A percentile compares a stretch with the other conserved stretches of the same genome.
Conservation (phyloP, 2,888 invertebrate species). For the Ischnus inquisitorius region DNA sequence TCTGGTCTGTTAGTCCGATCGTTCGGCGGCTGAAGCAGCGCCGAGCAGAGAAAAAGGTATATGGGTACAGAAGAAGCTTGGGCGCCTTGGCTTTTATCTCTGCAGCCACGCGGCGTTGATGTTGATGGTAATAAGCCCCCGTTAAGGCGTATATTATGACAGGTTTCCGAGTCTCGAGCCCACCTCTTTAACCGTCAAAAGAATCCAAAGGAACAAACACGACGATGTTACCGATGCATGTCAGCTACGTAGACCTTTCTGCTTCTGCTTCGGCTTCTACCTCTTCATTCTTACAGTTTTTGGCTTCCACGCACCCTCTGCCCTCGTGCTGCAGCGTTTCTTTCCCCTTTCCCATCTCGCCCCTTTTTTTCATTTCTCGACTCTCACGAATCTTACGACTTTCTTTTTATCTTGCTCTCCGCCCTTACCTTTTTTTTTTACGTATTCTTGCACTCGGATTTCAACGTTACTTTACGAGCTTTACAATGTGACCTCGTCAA, state of each 20-base stretch:
- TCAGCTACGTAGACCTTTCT: constrained; percentile 19
- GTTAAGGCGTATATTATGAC: constrained; percentile 77
- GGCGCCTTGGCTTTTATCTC: constrained; percentile 68
- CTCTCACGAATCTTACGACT: constrained; percentile 43
- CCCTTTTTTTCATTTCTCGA: constrained; percentile 37
- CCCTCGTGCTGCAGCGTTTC: constrained; percentile 20
- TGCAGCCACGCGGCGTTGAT: constrained; percentile 70
- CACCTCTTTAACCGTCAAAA: constrained; percentile 68
- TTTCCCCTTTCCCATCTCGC: not conserved
- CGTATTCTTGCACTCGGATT: constrained; percentile 18
- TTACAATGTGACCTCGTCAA: constrained; percentile 44
- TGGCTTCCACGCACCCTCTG: constrained; percentile 36
- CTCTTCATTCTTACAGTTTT: constrained; percentile 51
- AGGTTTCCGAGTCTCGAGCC: constrained; percentile 69
- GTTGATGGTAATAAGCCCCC: constrained; percentile 75
- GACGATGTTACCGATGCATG: constrained; percentile 39
- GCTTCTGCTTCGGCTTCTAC: constrained; percentile 33
- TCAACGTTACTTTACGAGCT: constrained; percentile 42
- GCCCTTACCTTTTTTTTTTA: constrained; percentile 15
- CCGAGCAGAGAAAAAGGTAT: constrained; percentile 45
- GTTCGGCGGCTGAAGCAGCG: constrained; percentile 27
- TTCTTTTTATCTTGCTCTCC: constrained; percentile 19
- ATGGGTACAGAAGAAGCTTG: constrained; percentile 46
- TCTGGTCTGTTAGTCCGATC: constrained; percentile 41
- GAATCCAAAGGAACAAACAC: constrained; percentile 65